Evolutionary conservation across 1,140 invertebrate species (phyloP).

Genomic region (Leptoteleia sp.): DNA sequence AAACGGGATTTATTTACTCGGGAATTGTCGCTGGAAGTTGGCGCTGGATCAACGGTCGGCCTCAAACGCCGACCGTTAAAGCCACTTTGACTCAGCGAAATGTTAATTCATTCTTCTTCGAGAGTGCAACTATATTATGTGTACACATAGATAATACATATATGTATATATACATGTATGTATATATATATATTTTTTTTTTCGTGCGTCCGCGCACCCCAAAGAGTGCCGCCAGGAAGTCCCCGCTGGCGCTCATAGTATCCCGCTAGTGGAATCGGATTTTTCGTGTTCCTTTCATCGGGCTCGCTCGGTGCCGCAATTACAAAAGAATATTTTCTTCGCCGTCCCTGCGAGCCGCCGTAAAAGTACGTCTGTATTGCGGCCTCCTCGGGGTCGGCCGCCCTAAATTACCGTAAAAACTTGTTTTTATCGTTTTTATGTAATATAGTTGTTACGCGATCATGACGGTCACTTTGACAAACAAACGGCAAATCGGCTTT

Average conservation of each 20-base stretch:
- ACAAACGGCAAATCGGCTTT: slow-evolving; percentile 36
- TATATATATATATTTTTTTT: slow-evolving; percentile 58
- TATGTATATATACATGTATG: no score
- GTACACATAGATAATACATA: no score
- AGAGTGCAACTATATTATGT: slow-evolving; percentile 64
- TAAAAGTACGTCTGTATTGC: slow-evolving; percentile 48
- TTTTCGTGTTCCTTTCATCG: slow-evolving; percentile 65
- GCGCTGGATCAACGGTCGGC: slow-evolving; percentile 37
- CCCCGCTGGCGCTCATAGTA: slow-evolving; percentile 39
- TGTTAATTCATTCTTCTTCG: slow-evolving; percentile 63
- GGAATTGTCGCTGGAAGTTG: slow-evolving; percentile 51
- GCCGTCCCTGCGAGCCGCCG: slow-evolving; percentile 11
- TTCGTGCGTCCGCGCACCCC: slow-evolving; percentile 32
- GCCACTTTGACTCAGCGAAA: slow-evolving; percentile 67
- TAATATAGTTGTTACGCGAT: slow-evolving; percentile 52
- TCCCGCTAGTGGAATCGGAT: slow-evolving; percentile 57
- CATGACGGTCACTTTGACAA: slow-evolving; percentile 29
- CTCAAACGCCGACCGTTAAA: slow-evolving; percentile 57
- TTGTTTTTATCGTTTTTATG: slow-evolving; percentile 41
- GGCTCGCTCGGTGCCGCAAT: slow-evolving; percentile 48
- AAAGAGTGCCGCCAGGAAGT: slow-evolving; percentile 61
- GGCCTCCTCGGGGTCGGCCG: slow-evolving; percentile 1
- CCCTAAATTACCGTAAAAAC: slow-evolving; percentile 45
- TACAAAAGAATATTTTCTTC: slow-evolving; percentile 54
- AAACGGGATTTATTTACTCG: slow-evolving; percentile 46